These are phyloP conservation scores for Simalia tracyae DNA, from an alignment of 2,797 vertebrate genomes.

Conservation along the genomic window DNA sequence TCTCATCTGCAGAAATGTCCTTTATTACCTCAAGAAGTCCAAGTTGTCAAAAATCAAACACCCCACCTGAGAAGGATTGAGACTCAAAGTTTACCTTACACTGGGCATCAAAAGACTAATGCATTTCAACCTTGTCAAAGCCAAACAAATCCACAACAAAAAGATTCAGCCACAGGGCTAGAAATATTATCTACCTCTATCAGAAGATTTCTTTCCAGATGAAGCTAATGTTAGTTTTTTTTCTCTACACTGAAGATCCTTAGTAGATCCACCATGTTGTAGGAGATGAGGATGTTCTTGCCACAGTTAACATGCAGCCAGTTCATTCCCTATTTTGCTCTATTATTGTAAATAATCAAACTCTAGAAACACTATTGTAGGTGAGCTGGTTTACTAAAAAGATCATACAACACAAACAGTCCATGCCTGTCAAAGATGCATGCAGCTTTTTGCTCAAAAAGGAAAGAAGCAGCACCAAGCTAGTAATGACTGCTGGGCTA, in stretches of 20 bases:
- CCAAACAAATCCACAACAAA: conserved; percentile 65
- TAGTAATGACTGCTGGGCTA: conserved; percentile 54
- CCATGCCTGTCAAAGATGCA: conserved; percentile 75
- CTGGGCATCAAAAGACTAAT: conserved; percentile 69
- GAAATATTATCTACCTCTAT: conserved; percentile 55
- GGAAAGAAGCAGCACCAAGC: conserved; percentile 61
- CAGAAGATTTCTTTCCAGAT: conserved; percentile 61
- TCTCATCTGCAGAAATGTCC: neutral
- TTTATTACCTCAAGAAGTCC: conserved; percentile 7
- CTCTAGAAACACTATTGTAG: conserved; percentile 65
- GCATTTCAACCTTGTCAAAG: conserved; percentile 69
- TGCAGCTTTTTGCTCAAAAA: conserved; percentile 67
- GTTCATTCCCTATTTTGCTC: conserved; percentile 73
- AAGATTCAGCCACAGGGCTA: conserved; percentile 60
- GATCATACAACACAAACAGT: conserved; percentile 69
- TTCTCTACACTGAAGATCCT: conserved; percentile 63
- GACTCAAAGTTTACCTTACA: conserved; percentile 31
- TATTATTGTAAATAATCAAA: conserved; percentile 68
- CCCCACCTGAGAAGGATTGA: conserved; percentile 51
- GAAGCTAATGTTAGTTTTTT: conserved; percentile 57
- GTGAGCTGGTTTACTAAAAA: conserved; percentile 70
- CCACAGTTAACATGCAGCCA: conserved; percentile 70
- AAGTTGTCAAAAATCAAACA: conserved; percentile 18
- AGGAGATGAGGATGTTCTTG: conserved; percentile 62
- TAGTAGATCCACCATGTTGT: conserved; percentile 49